Conservation (phyloP, 2,113 vertebrate species). For the Mastomys coucha region DNA sequence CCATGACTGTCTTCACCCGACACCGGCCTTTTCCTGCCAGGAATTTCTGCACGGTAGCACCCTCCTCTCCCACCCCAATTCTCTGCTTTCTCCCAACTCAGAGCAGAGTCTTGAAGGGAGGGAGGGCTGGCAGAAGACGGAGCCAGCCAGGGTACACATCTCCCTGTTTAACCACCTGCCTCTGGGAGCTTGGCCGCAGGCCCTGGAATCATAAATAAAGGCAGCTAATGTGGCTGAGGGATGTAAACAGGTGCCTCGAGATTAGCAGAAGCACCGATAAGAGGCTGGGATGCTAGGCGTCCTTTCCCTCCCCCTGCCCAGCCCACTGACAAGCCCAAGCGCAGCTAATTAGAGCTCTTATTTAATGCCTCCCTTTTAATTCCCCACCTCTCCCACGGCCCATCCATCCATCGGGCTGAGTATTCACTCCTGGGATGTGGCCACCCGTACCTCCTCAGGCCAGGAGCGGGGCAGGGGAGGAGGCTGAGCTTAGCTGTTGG, state of each 20-base stretch:
- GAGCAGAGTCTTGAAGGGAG: not conserved
- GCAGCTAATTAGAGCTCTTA: slow-evolving; percentile 81
- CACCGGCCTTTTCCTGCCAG: not conserved
- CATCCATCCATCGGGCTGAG: slow-evolving; percentile 13
- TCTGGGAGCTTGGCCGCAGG: slow-evolving; percentile 70
- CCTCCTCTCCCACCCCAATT: not conserved
- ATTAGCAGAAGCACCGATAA: slow-evolving; percentile 72
- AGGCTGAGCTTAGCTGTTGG: slow-evolving; percentile 37
- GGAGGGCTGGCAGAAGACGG: not conserved
- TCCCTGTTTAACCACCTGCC: slow-evolving; percentile 74
- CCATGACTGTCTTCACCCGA: not conserved
- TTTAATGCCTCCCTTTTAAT: slow-evolving; percentile 82
- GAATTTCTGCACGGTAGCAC: not conserved
- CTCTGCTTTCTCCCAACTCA: not conserved
- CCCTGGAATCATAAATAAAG: slow-evolving; percentile 77
- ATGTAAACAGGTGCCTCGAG: slow-evolving; percentile 79
- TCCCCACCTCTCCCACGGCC: slow-evolving; percentile 77
- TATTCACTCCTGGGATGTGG: slow-evolving; percentile 53
- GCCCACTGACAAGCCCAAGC: slow-evolving; percentile 77
- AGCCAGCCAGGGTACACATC: slow-evolving; percentile 19
- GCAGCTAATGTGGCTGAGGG: slow-evolving; percentile 73
- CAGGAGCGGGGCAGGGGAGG: slow-evolving; percentile 37
- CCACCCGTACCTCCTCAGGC: not conserved
- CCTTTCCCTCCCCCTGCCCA: slow-evolving; percentile 66
- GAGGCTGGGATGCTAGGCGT: slow-evolving; percentile 59